A percentile compares a stretch with the other conserved stretches of the same genome.
Evolutionary conservation across 2,797 vertebrate species (phyloP).

Genomic region (Sebastes dallii): DNA sequence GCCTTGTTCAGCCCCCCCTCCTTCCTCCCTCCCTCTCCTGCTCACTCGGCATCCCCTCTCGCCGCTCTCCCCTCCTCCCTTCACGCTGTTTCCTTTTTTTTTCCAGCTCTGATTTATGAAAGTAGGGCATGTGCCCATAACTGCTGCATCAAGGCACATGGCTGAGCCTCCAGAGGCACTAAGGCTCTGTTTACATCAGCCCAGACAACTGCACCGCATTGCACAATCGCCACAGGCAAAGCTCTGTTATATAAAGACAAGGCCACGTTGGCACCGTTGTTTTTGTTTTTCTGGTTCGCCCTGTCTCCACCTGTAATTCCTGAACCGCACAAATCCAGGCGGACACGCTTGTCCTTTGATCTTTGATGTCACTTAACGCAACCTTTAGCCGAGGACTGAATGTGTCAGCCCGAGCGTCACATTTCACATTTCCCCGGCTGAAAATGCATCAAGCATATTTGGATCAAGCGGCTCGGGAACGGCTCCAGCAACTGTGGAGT

Average conservation of each 20-base stretch:
- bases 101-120: slow-evolving; percentile 80
- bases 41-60: slow-evolving; percentile 67
- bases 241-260: slow-evolving; percentile 78
- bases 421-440: slow-evolving; percentile 32
- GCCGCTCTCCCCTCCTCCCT: slow-evolving; percentile 32
- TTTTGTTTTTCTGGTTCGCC: slow-evolving; percentile 51
- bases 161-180: slow-evolving; percentile 76
- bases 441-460: slow-evolving; percentile 43
- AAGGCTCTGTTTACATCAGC: slow-evolving; percentile 80
- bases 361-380: slow-evolving; percentile 10
- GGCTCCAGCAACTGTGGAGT: slow-evolving; percentile 24
- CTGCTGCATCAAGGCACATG: slow-evolving; percentile 83
- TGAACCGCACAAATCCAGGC: slow-evolving; percentile 22
- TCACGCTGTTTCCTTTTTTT: slow-evolving; percentile 72
- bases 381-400: slow-evolving; percentile 14
- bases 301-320: slow-evolving; percentile 45
- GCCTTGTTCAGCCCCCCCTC: slow-evolving; percentile 79
- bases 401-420: background rate
- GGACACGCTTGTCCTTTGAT: slow-evolving; percentile 12
- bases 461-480: slow-evolving; percentile 36
- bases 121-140: slow-evolving; percentile 86
- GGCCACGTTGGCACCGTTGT: slow-evolving; percentile 54
- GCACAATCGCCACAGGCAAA: slow-evolving; percentile 77
- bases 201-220: slow-evolving; percentile 77
- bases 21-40: slow-evolving; percentile 36